These are phyloP conservation scores for Eubucco bourcierii DNA, from an alignment of 2,113 vertebrate species.

Conservation along the genomic window DNA sequence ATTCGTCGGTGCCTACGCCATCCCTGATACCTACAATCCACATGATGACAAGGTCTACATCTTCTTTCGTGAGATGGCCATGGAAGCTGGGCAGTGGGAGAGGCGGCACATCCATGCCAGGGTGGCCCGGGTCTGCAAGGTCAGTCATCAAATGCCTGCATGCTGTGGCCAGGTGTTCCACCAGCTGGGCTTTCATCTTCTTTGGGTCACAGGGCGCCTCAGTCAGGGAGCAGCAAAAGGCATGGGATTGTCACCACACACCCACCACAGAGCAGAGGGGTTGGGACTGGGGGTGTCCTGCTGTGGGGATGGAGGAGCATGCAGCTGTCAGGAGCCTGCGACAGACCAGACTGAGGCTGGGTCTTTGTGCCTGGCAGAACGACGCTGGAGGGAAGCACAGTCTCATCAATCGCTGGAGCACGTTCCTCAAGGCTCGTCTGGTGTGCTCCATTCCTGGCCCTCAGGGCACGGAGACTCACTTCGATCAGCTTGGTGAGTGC, in stretches of 20 bases:
- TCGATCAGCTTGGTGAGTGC: conserved; percentile 82
- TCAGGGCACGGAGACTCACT: conserved; percentile 82
- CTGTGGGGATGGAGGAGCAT: not conserved
- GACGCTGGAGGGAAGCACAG: conserved; percentile 83
- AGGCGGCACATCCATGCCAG: conserved; percentile 77
- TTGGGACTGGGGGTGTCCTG: not conserved
- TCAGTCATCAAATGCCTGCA: conserved; percentile 7
- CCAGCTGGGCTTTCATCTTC: not conserved
- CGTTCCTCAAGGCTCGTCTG: conserved; percentile 86
- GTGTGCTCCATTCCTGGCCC: conserved; percentile 82
- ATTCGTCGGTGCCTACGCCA: conserved; percentile 79
- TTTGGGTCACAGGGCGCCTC: not conserved
- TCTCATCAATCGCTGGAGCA: conserved; percentile 90
- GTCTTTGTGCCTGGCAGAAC: conserved; percentile 74
- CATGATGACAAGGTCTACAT: conserved; percentile 88
- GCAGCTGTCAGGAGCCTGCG: rapidly evolving
- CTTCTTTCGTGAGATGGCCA: conserved; percentile 84
- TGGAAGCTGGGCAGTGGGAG: conserved; percentile 83
- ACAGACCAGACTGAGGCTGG: not conserved
- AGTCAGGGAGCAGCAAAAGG: not conserved
- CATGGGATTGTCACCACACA: not conserved
- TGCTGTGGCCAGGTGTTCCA: rapidly evolving
- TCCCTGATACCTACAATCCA: conserved; percentile 83
- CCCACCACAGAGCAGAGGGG: not conserved
- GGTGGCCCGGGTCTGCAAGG: conserved; percentile 89